Percentiles rank a stretch among this genome's conserved stretches.
Conservation (phyloP, 2,797 vertebrate species). For the Chromobotia macracanthus region DNA sequence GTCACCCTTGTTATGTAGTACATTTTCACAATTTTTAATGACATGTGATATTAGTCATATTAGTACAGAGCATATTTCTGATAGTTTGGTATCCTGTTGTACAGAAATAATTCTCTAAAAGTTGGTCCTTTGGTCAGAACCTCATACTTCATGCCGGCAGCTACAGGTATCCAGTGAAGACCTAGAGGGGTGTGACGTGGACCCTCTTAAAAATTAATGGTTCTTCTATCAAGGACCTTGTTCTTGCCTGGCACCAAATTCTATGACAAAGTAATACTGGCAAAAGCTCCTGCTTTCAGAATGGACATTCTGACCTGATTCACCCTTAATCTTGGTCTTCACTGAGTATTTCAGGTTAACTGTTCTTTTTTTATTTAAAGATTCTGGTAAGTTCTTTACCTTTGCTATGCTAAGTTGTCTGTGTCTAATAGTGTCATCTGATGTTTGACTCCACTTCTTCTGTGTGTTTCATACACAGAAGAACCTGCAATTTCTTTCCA, state of each 20-base stretch:
- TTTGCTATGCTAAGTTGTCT: neutral
- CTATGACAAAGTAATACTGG: conserved; percentile 2
- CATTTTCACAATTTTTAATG: neutral
- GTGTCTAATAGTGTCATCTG: neutral
- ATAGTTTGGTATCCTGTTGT: too few species aligned
- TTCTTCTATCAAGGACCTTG: neutral
- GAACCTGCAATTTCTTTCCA: neutral
- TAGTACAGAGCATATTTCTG: too few species aligned
- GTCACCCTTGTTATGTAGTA: neutral
- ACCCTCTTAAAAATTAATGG: neutral
- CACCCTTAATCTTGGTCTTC: neutral
- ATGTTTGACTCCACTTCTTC: neutral
- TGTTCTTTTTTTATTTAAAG: neutral
- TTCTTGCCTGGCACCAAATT: neutral
- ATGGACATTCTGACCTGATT: neutral
- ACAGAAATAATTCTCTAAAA: too few species aligned
- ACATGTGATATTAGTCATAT: too few species aligned
- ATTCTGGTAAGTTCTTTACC: neutral
- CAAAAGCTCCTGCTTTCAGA: conserved; percentile 20
- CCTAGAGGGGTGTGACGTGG: neutral
- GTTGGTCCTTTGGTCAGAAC: neutral
- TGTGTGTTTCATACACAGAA: neutral
- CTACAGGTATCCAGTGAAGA: neutral
- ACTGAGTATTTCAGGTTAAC: neutral
- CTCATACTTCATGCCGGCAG: neutral